phyloP scores from a whole-genome alignment of 2,888 invertebrate genomes.

The Mermis nigrescens region DNA sequence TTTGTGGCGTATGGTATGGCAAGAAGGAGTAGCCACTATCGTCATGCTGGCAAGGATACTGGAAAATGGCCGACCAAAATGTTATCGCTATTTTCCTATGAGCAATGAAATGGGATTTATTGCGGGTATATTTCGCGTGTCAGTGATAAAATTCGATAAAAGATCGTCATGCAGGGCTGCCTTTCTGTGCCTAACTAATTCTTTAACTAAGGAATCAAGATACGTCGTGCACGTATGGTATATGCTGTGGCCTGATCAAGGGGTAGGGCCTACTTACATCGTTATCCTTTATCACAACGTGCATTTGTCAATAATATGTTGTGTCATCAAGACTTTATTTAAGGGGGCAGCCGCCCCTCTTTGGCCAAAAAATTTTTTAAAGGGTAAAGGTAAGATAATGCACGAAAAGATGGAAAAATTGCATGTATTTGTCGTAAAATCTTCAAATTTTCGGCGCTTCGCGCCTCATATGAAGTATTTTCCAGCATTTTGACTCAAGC shows the following conservation, averaged over 20 bases:
- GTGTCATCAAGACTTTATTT: too few relatives aligned
- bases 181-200: neutral
- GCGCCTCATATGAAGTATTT: too few relatives aligned
- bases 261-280: neutral
- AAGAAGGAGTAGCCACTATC: neutral
- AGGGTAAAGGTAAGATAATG: too few relatives aligned
- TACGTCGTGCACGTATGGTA: neutral
- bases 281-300: too few relatives aligned
- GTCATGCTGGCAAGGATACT: neutral
- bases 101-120: neutral
- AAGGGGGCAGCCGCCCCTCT: too few relatives aligned
- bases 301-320: too few relatives aligned
- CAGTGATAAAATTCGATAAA: neutral
- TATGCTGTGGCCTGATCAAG: neutral
- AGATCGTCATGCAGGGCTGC: neutral
- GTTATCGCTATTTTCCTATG: neutral
- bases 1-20: constrained; percentile 2
- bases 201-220: neutral
- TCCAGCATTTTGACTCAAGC: too few relatives aligned
- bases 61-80: neutral
- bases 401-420: too few relatives aligned
- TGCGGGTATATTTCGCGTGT: neutral
- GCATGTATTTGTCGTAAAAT: too few relatives aligned
- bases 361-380: too few relatives aligned
- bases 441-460: too few relatives aligned